Evolutionary conservation across 92 coral and sea anemone species (phyloP), one percentile per base, ranked within the genome.

Genomic region (Porites evermanni): DNA sequence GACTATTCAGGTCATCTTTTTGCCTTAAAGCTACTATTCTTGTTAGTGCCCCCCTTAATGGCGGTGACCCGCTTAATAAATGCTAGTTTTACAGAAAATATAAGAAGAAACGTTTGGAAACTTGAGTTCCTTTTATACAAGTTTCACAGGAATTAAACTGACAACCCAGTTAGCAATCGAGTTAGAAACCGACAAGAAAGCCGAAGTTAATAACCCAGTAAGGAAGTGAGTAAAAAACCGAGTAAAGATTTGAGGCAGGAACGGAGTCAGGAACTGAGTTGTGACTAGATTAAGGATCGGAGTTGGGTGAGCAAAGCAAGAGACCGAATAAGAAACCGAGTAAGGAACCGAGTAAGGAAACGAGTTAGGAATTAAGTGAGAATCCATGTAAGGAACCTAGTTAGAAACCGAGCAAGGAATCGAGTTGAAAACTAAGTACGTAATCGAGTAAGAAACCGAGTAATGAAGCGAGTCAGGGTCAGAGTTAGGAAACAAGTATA

Each of bases 401-500:
- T 21, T 21, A n/a, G 81, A 21, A 26, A 77, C 67, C 81, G 81
- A 51, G 64, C 53, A 47, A 77, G 81, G 81, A 77, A 77, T 67
- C 81, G 81, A 77, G 81, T 77, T 58, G 20, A 13, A 32, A 53
- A 77, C 14, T 2, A 29, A 29, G 32, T 29, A 29, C 32, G 32
- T 29, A 77, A 77, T 12, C 6, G 61, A 51, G 81, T 2, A 50
- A 52, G 81, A 67, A 77, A 77, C 67, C 70, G 81, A 58, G 81
- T 77, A 50, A 47, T 68, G 81, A 77, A 77, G 70, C 81, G 38
- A 69, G 67, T 54, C 12, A 54, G 64, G 70, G 18, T 38, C n/a
- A 14, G 20, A 77, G 64, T 54, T 54, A n/a, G 64, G 81, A 29
- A 77, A 6, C 81, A n/a, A 77, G 70, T 29, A 29, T 77, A 14